Evolutionary conservation across 1,140 invertebrate genomes (phyloP).

Genomic region (Zaprionus africanus): DNA sequence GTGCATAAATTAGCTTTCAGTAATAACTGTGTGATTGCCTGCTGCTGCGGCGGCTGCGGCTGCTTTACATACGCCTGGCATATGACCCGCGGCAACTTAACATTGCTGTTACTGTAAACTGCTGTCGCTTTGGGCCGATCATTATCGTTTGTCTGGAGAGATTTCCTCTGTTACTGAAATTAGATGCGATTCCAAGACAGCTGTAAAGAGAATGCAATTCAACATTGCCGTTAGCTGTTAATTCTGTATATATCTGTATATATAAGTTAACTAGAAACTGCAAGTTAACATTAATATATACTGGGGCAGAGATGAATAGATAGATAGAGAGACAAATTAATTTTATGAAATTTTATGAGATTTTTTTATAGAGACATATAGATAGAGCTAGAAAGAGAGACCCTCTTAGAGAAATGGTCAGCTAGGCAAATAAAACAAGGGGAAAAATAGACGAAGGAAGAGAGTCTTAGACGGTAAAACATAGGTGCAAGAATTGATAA

Average conservation of each 20-base stretch:
- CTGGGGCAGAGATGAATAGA: too few relatives aligned
- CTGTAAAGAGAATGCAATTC: neutral
- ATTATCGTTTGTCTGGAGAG: neutral
- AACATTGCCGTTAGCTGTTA: neutral
- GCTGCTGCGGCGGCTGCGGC: conserved; percentile 4
- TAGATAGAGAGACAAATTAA: too few relatives aligned
- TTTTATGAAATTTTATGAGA: too few relatives aligned
- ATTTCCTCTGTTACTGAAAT: neutral
- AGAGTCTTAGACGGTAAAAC: too few relatives aligned
- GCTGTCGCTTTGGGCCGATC: neutral
- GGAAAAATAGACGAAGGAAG: too few relatives aligned
- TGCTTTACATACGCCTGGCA: conserved; percentile 35
- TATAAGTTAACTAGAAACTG: neutral
- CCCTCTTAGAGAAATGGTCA: too few relatives aligned
- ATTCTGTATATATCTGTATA: neutral
- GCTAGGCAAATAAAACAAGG: too few relatives aligned
- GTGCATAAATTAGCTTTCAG: conserved; percentile 51
- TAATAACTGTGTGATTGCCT: conserved; percentile 29
- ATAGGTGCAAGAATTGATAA: too few relatives aligned
- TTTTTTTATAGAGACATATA: too few relatives aligned
- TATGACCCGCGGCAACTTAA: conserved; percentile 36
- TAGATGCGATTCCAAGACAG: neutral
- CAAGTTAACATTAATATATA: neutral
- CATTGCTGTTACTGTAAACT: conserved; percentile 11
- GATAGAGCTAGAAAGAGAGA: too few relatives aligned